Evolutionary conservation across 2,888 invertebrate species (phyloP), one percentile per base, ranked within the genome.

Genomic region (Macropis europaea): DNA sequence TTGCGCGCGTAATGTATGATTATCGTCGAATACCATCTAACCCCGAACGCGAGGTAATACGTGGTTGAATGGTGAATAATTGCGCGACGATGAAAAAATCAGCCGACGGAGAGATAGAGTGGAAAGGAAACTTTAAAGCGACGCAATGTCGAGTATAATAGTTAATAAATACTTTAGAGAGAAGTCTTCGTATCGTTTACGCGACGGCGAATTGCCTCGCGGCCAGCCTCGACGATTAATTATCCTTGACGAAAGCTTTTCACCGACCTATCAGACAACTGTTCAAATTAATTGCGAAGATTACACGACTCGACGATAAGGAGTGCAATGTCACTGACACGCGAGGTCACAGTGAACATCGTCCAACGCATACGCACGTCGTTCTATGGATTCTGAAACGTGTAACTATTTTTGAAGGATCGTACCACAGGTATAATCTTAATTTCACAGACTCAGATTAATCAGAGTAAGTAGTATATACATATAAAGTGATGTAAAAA

Each of bases 211-310:
- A 69, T 62, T 72, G 45, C 67, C 56, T 56, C 59, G 62, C 42
- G 19, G 13, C 50, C 7, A 19, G n/a, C 13, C 32, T 45, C 53
- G 50, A 56, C 75, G 73, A 81, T 81, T 79, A 75, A 81, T 81
- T 77, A 63, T 71, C 64, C 59, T 50, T 60, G 72, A 70, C 74
- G 71, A 79, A 69, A 66, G 71, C 68, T 74, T 79, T 79, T 71
- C 74, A 79, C 75, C 80, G 63, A 69, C 53, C 48, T 70, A 66
- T 78, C 73, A 63, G 43, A 68, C 69, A 69, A 74, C 70, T 76
- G 76, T 67, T 61, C 64, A 64, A 79, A 82, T 82, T 82, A 82
- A 82, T 82, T 73, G 67, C 72, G n/a, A n/a, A n/a, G n/a, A n/a
- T n/a, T n/a, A n/a, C n/a, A n/a, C 60, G 50, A 63, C 57, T 61